Base-by-base conservation (phyloP, 2,888 invertebrate genomes). In the Platynereis dumerilii region DNA sequence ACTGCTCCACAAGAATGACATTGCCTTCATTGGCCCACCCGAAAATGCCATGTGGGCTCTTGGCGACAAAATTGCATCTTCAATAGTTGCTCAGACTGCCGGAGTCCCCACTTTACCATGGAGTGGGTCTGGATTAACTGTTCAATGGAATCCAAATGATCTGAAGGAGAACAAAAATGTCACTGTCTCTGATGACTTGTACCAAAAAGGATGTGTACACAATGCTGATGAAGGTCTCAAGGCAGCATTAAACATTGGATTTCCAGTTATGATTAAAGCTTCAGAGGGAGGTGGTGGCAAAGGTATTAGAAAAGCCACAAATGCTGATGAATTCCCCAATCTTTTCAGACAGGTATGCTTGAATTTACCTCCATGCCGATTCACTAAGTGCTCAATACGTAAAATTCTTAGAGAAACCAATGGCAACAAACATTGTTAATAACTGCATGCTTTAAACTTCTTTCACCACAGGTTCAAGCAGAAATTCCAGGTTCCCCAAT, bases 211-310 rank as follows among this genome's bases (percentile, higher is more conserved):
- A 0, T 97, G 96, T 84, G 93, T 98, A 0, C 87, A 89, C 2
- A 87, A 90, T 0, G 90, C 90, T 0, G 95, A 97, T 74, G 94
- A 96, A 79, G 97, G 94, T 0, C 80, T 98, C 54, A 76, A 78
- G 64, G 80, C 76, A 1, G 82, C 83, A 29, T 72, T 91, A 71
- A 92, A 92, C 81, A 98, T 99, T 74, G 97, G 97, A 26, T 72
- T 96, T 90, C 99, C 99, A 0, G 92, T 99, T 10, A 98, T 97
- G 98, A 96, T 99, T 74, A 99, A 99, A 85, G 99, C 99, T 0
- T 96, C 96, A 0, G 99, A 99, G 86, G 99, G 99, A 61, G 99
- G 99, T 52, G 99, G 99, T 45, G 99, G 99, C 1, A 99, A 99
- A 84, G 99, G 99, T 66, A 99, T 99, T 78, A 88, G 99, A 68